phyloP scores from a whole-genome alignment of 2,888 invertebrate genomes.

The Hirtodrosophila alboralis region DNA sequence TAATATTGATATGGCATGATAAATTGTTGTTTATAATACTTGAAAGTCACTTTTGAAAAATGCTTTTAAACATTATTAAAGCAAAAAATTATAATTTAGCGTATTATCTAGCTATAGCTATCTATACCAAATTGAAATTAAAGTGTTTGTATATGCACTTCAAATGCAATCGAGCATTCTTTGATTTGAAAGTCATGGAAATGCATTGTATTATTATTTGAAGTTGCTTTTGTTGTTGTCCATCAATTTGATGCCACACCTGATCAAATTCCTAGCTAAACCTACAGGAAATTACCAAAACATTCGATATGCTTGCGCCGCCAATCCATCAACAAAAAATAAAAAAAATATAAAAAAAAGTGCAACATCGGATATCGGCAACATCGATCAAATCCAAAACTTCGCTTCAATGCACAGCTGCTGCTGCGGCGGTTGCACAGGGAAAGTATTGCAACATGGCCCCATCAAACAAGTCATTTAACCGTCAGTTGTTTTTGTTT shows the following conservation, averaged over 20 bases:
- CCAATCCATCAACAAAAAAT: constrained; percentile 55
- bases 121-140: not conserved
- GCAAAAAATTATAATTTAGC: too few relatives aligned
- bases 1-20: too few relatives aligned
- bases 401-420: constrained; percentile 52
- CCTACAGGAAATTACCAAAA: constrained; percentile 52
- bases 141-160: not conserved
- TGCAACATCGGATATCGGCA: constrained; percentile 42
- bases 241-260: constrained; percentile 56
- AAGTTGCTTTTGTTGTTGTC: constrained; percentile 21
- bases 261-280: constrained; percentile 57
- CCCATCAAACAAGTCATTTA: constrained; percentile 56
- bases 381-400: constrained; percentile 37
- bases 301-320: constrained; percentile 37
- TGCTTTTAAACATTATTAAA: too few relatives aligned
- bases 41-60: too few relatives aligned
- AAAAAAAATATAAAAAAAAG: too few relatives aligned
- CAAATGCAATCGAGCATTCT: not conserved
- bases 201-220: constrained; percentile 10
- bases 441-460: constrained; percentile 53
- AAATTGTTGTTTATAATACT: too few relatives aligned
- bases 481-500: constrained; percentile 52
- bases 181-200: not conserved
- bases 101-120: too few relatives aligned
- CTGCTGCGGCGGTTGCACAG: constrained; percentile 35